These are phyloP conservation scores for Arizona elegans DNA, from an alignment of 2,113 vertebrate genomes.

Conservation along the genomic window DNA sequence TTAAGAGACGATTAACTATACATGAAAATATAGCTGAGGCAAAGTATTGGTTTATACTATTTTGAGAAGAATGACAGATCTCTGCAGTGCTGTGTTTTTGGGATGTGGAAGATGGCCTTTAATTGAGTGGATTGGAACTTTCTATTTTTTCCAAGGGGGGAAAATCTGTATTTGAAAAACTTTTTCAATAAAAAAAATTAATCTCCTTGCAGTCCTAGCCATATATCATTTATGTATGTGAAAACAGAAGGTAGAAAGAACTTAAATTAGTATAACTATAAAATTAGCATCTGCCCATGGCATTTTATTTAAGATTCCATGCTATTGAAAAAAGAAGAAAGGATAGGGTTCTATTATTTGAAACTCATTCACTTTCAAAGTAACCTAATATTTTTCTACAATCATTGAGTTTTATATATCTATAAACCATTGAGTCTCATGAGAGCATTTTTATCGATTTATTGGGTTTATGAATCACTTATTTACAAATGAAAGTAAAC, in stretches of 20 bases:
- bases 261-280: not conserved
- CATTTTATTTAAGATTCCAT: not conserved
- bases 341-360: not conserved
- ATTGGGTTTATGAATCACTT: not conserved
- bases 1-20: too few relatives aligned
- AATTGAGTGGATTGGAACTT: too few relatives aligned
- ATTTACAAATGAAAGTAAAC: conserved; percentile 8
- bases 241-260: not conserved
- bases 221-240: not conserved
- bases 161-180: too few relatives aligned
- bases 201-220: not conserved
- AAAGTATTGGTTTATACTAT: too few relatives aligned
- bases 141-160: too few relatives aligned
- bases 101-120: too few relatives aligned
- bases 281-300: not conserved
- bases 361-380: not conserved
- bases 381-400: not conserved
- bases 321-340: not conserved
- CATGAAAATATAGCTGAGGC: too few relatives aligned
- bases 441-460: not conserved
- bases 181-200: not conserved
- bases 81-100: too few relatives aligned
- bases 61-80: too few relatives aligned
- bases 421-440: not conserved
- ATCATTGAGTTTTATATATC: not conserved